A percentile compares a stretch with the other conserved stretches of the same genome.
Evolutionary conservation across 2,797 vertebrate genomes (phyloP).

Genomic region (Cyprinella venusta): DNA sequence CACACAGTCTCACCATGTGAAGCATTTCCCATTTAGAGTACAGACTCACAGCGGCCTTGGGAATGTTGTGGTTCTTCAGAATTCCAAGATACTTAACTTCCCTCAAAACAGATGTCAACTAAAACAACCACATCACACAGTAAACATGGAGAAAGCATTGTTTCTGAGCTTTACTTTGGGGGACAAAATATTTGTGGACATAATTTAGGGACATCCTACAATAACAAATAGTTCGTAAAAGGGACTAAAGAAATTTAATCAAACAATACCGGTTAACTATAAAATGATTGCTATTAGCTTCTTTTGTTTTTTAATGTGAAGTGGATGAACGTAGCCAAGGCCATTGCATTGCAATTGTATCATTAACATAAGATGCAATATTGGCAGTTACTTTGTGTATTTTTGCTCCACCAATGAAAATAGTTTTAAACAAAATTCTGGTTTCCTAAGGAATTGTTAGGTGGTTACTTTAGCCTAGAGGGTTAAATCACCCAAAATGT

Average conservation of each 20-base stretch:
- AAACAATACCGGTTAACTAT: not conserved
- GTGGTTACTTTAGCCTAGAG: not conserved
- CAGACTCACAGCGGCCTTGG: constrained; percentile 75
- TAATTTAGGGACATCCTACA: not conserved
- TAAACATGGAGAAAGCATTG: constrained; percentile 1
- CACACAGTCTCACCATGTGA: constrained; percentile 70
- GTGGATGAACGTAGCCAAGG: too few relatives aligned
- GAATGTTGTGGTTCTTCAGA: constrained; percentile 75
- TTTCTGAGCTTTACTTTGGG: not conserved
- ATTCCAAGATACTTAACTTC: constrained; percentile 80
- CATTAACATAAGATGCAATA: too few relatives aligned
- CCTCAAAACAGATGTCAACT: constrained; percentile 78
- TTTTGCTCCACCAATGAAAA: not conserved
- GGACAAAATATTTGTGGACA: not conserved
- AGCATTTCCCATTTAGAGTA: constrained; percentile 76
- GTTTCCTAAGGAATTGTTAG: too few relatives aligned
- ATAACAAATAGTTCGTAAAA: not conserved
- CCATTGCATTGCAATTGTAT: too few relatives aligned
- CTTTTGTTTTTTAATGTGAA: too few relatives aligned
- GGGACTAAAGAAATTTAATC: not conserved
- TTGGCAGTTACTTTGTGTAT: not conserved
- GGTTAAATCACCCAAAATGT: not conserved
- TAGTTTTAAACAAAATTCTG: not conserved
- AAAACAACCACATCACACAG: constrained; percentile 37
- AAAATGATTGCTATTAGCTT: not conserved